Base-by-base conservation (phyloP, 2,113 vertebrate genomes). In the Vidua macroura region DNA sequence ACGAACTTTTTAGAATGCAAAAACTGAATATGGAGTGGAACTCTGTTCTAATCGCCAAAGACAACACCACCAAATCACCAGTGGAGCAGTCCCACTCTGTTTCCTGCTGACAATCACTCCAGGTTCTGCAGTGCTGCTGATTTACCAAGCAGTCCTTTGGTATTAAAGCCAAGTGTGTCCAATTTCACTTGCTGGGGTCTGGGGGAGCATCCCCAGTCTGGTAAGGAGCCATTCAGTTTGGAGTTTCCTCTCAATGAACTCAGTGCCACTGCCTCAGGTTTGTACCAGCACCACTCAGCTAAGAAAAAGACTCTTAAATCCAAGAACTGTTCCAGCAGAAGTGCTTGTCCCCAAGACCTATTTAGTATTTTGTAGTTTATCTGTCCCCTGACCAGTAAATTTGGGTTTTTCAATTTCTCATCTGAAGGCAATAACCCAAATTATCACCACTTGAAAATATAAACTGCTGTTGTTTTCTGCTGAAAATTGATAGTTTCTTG, bases 221-320 rank as follows among this genome's bases (percentile, higher is more conserved):
- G 25, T 25, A 39, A 52, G 0, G 9, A 60, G 33, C 7, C 20
- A 31, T 31, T 15, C 0, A 49, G 24, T 41, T 6, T 8, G 3
- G 27, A 28, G n/a, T 35, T 76, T 59, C 81, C 64, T 76, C 55
- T 64, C 75, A 9, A 4, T 58, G 53, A 90, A 5, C 51, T 64
- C 62, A 18, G 53, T 12, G 66, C 30, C 76, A n/a, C 8, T 74
- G 51, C 56, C 56, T 68, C 55, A 53, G 51, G 52, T 53, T 55
- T 39, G 25, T 15, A 75, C 8, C 35, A 67, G 10, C 4, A 70
- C 30, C 48, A 35, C 30, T 31, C 10, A 15, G n/a, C 19, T 16
- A 72, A 70, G 60, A 48, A 69, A 72, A 69, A 41, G 7, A 66
- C 9, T 31, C 72, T 68, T 13, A 44, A 83, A 85, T 13, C 25